These are phyloP conservation scores for Psococerastis gibbosa DNA, from an alignment of 2,888 invertebrate genomes.

Conservation along the genomic window DNA sequence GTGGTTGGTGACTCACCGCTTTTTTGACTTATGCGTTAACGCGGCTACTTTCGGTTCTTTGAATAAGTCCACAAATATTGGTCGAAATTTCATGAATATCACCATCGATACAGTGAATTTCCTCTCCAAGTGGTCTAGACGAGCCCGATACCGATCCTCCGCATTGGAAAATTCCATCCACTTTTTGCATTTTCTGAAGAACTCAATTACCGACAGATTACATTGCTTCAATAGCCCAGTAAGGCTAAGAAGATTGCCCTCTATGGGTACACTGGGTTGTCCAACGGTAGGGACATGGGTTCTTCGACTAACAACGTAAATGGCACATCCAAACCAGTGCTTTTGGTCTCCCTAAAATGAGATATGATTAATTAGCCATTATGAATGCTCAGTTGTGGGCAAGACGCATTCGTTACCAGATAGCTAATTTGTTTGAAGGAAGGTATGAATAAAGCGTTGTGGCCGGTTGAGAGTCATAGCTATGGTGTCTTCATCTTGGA, in stretches of 20 bases:
- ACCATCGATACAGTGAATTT: constrained; percentile 87
- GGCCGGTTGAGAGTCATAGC: too few species aligned
- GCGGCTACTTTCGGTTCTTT: constrained; percentile 41
- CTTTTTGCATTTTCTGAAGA: constrained; percentile 82
- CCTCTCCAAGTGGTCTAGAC: constrained; percentile 66
- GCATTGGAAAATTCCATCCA: constrained; percentile 92
- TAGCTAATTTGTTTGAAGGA: too few species aligned
- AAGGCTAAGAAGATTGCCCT: constrained; percentile 81
- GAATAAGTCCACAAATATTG: constrained; percentile 76
- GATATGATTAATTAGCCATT: too few species aligned
- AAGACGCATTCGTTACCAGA: too few species aligned
- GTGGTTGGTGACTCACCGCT: too few species aligned
- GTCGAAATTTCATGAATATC: constrained; percentile 81
- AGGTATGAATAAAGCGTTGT: too few species aligned
- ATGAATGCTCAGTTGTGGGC: too few species aligned
- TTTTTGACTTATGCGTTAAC: constrained; percentile 36
- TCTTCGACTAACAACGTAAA: constrained; percentile 76
- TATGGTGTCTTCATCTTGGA: too few species aligned
- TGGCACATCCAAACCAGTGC: constrained; percentile 89
- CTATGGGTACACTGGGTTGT: constrained; percentile 44
- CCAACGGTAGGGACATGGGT: constrained; percentile 65
- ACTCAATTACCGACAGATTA: constrained; percentile 79
- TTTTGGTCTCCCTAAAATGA: constrained; percentile 57
- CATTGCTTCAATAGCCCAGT: constrained; percentile 75
- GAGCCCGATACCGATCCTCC: constrained; percentile 60